A percentile compares a stretch with the other conserved stretches of the same genome.
phyloP scores from a whole-genome alignment of 2,888 invertebrate genomes.

The Tyria jacobaeae region DNA sequence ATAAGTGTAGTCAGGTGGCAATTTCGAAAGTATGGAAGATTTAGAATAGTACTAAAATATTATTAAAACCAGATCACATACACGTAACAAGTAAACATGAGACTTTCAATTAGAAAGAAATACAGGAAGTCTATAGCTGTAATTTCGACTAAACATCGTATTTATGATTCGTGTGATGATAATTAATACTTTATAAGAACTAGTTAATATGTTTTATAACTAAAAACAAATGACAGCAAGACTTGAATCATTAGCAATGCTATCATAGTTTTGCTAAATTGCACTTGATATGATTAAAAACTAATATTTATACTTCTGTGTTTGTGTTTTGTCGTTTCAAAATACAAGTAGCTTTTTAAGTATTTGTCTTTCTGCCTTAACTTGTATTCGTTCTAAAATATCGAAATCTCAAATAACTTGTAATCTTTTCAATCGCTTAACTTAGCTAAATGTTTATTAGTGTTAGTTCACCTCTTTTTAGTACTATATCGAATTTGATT shows the following conservation, averaged over 20 bases:
- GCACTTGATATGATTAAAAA: too few relatives aligned
- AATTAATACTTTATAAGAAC: background rate
- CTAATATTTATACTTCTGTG: too few relatives aligned
- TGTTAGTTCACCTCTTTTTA: too few relatives aligned
- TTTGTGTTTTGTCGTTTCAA: too few relatives aligned
- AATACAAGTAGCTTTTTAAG: too few relatives aligned
- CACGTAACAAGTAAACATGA: constrained; percentile 12
- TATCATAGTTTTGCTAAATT: too few relatives aligned
- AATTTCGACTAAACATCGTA: background rate
- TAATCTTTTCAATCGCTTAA: too few relatives aligned
- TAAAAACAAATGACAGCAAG: background rate
- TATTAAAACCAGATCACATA: constrained; percentile 22
- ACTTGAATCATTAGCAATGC: background rate
- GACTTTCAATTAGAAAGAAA: background rate
- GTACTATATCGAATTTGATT: too few relatives aligned
- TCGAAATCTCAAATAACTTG: too few relatives aligned
- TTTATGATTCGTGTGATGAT: background rate
- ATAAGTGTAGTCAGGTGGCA: constrained; percentile 5
- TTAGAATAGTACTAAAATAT: constrained; percentile 14
- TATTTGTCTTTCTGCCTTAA: too few relatives aligned
- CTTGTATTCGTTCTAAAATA: too few relatives aligned
- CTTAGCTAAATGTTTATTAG: too few relatives aligned
- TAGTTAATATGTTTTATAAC: background rate
- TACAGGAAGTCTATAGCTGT: background rate
- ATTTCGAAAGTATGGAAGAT: constrained; percentile 20